These are phyloP conservation scores for Lepus oiostolus DNA, from an alignment of 2,797 vertebrate species.

Conservation along the genomic window DNA sequence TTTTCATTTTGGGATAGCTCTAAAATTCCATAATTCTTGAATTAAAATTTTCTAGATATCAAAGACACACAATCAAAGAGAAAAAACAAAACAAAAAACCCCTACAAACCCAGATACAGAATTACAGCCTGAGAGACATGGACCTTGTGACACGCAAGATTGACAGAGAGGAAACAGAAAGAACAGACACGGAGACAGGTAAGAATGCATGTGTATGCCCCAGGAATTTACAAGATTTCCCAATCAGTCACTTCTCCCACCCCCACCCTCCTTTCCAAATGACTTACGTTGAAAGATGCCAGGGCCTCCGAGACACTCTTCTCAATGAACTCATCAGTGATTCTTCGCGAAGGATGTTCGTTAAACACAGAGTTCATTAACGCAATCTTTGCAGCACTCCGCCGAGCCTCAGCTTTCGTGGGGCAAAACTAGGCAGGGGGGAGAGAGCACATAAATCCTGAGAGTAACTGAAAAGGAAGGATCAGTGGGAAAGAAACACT, in stretches of 20 bases:
- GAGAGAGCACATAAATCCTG: neutral
- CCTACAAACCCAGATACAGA: conserved; percentile 1
- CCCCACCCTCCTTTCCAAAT: neutral
- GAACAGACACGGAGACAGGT: conserved; percentile 39
- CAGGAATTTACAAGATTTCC: neutral
- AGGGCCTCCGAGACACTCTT: conserved; percentile 97
- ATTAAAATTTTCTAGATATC: conserved; percentile 66
- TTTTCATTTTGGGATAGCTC: conserved; percentile 45
- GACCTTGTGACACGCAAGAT: neutral
- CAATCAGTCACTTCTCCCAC: neutral
- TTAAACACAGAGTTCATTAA: conserved; percentile 99
- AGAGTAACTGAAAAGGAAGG: neutral
- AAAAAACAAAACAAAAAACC: conserved; percentile 33
- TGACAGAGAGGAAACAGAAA: conserved; percentile 61
- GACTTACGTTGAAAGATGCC: conserved; percentile 96
- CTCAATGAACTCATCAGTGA: conserved; percentile 98
- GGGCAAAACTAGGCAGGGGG: conserved; percentile 93
- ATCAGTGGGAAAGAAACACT: neutral
- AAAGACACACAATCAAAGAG: conserved; percentile 54
- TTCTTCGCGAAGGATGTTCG: conserved; percentile 97
- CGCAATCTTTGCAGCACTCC: conserved; percentile 98
- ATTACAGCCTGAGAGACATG: conserved; percentile 37
- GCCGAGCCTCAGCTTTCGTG: conserved; percentile 96
- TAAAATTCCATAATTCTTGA: conserved; percentile 12
- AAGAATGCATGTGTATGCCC: neutral